Evolutionary conservation across 2,113 vertebrate species (phyloP).

Genomic region (Eurystomus gularis): DNA sequence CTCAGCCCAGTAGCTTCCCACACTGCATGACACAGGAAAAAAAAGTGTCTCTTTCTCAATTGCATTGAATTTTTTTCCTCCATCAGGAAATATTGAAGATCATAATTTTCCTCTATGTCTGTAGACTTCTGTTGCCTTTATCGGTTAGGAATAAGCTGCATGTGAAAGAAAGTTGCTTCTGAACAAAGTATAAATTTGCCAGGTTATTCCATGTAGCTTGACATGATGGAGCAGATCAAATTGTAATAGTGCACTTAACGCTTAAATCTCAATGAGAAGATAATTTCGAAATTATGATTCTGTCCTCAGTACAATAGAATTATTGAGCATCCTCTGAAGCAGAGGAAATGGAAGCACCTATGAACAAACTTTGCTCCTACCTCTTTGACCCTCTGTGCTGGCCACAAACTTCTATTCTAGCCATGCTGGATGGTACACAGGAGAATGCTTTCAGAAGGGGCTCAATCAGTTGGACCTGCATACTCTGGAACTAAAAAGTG

Average conservation of each 20-base stretch:
- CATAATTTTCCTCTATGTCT: neutral
- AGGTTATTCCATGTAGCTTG: neutral
- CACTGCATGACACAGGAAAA: neutral
- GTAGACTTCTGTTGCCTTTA: neutral
- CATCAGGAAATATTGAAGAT: neutral
- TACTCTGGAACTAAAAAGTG: neutral
- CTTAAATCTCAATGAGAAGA: neutral
- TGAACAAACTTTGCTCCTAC: neutral
- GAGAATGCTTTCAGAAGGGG: neutral
- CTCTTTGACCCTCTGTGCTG: neutral
- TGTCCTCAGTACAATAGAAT: neutral
- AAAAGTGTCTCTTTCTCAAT: neutral
- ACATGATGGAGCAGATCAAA: neutral
- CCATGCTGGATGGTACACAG: neutral
- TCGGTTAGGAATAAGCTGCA: neutral
- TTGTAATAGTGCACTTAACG: neutral
- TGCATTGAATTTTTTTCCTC: neutral
- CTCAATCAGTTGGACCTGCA: neutral
- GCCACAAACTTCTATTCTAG: neutral
- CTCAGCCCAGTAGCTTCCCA: neutral
- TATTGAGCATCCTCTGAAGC: neutral
- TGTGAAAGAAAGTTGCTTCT: neutral
- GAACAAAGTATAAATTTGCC: neutral
- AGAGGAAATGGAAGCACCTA: neutral
- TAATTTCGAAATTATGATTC: neutral